Conservation (phyloP, 2,113 vertebrate genomes). For the Phalacrocorax aristotelis region DNA sequence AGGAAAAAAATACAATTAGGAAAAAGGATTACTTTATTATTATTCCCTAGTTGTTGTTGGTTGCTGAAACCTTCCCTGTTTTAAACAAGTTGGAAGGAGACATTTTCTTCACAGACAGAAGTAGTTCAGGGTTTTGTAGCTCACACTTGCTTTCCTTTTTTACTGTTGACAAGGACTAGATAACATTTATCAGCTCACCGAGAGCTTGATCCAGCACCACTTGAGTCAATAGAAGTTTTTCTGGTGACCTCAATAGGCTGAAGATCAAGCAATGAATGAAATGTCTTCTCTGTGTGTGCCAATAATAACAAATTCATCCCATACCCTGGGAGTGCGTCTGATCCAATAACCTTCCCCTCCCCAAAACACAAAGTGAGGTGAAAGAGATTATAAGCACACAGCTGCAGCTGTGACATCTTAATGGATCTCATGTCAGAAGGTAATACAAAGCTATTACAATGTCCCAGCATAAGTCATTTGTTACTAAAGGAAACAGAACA, state of each 20-base stretch:
- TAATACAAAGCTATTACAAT: background rate
- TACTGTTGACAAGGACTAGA: background rate
- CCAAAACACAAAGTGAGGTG: background rate
- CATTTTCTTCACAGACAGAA: background rate
- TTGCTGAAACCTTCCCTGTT: background rate
- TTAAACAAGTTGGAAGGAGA: background rate
- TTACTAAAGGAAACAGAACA: background rate
- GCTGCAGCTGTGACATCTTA: background rate
- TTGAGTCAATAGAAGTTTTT: conserved; percentile 4
- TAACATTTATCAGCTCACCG: background rate
- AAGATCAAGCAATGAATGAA: background rate
- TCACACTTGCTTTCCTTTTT: background rate
- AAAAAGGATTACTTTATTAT: background rate
- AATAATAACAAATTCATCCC: background rate
- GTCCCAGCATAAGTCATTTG: background rate
- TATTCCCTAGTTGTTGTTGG: background rate
- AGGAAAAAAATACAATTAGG: background rate
- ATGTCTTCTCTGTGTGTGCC: background rate
- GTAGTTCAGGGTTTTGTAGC: background rate
- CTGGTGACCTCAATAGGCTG: background rate
- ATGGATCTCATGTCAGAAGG: background rate
- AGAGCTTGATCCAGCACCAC: background rate
- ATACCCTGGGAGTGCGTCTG: background rate
- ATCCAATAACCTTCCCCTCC: background rate
- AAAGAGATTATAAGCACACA: background rate